Base-by-base conservation (phyloP, 2,888 invertebrate genomes). In the Gibbula magus region DNA sequence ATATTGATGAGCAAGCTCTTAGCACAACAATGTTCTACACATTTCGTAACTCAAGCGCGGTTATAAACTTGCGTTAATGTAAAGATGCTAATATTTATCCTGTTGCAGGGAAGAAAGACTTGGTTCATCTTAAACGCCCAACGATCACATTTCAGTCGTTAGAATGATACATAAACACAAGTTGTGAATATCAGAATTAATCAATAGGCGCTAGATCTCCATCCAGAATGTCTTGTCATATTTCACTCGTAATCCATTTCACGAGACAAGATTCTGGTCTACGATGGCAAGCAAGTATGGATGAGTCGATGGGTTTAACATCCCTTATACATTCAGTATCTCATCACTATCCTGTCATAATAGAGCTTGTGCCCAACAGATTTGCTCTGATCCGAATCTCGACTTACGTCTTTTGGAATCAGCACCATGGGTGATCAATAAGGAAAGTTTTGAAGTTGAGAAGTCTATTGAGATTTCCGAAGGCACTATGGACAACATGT, bases 81-180 rank as follows among this genome's bases (percentile, higher is more conserved):
- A 61, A 61, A 7, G 61, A 61, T 29, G 25, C 61, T 61, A 61
- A 61, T 61, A 61, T 61, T 61, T 61, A 25, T 61, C 61, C n/a
- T 25, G 13, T 4, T 25, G 25, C 29, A 29, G 16, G 45, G 20
- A 56, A 22, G 56, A 61, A 29, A 29, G n/a, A 61, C 61, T 29
- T 61, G 25, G n/a, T 56, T 22, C 2, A 56, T 22, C 56, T 56
- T 16, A 18, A 22, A 25, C 25, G 22, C 5, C 13, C 25, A 29
- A 61, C 22, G 61, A 61, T 61, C 61, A 25, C 29, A 29, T 61
- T 29, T 61, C 61, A 10, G 61, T 29, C 29, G 29, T 2, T 61
- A 25, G 61, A n/a, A 29, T 29, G 61, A 61, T 61, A 61, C 29
- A 61, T 29, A 61, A 61, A 61, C 61, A 29, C 29, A 7, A 61